phyloP scores from a whole-genome alignment of 1,140 invertebrate species.

The Cryptotermes secundus region DNA sequence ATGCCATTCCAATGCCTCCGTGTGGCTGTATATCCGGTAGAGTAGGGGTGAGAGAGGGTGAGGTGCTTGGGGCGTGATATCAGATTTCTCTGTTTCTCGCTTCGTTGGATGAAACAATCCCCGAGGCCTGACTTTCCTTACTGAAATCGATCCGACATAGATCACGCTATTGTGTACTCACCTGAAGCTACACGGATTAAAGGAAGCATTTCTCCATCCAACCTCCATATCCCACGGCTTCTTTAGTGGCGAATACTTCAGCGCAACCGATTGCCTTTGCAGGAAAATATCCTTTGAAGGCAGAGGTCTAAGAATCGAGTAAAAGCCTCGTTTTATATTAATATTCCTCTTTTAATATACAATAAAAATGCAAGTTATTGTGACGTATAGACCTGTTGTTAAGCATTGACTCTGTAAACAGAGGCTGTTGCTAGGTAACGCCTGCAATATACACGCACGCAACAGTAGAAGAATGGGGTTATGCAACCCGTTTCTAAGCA shows the following conservation, averaged over 20 bases:
- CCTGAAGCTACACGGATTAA: neutral
- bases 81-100: constrained; percentile 10
- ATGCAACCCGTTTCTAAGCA: too few relatives aligned
- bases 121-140: neutral
- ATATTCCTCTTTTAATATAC: too few relatives aligned
- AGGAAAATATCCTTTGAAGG: too few relatives aligned
- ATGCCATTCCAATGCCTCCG: neutral
- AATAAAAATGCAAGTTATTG: too few relatives aligned
- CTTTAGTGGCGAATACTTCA: neutral
- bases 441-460: too few relatives aligned
- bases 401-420: too few relatives aligned
- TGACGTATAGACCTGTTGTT: too few relatives aligned
- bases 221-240: neutral
- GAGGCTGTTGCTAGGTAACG: too few relatives aligned
- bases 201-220: neutral
- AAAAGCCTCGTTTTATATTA: too few relatives aligned
- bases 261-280: too few relatives aligned
- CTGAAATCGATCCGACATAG: neutral
- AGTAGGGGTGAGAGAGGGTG: neutral
- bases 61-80: neutral
- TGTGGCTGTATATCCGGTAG: neutral
- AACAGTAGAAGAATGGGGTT: too few relatives aligned
- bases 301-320: too few relatives aligned
- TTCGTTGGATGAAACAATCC: constrained; percentile 18
- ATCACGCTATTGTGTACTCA: constrained; percentile 1